These are phyloP conservation scores for Carpatolechia fugitivella DNA, from an alignment of 2,888 invertebrate genomes.

Conservation along the genomic window DNA sequence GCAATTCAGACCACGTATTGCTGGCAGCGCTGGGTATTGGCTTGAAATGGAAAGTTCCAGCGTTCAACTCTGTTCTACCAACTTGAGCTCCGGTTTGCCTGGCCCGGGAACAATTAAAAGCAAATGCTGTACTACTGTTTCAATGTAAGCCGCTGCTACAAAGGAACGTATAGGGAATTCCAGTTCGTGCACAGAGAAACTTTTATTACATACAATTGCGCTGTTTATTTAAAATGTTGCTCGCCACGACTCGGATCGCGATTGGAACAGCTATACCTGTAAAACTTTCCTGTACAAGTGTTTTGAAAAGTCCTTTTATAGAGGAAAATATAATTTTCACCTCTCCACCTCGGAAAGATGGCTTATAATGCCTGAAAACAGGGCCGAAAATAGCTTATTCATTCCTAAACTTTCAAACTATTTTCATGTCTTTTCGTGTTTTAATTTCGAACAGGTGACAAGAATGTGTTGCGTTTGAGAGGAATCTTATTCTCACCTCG, in stretches of 20 bases:
- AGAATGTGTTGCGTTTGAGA: no score
- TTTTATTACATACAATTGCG: conserved; percentile 6
- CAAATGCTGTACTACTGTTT: conserved; percentile 49
- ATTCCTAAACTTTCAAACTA: no score
- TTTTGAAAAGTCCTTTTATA: not conserved
- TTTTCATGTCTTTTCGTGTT: no score
- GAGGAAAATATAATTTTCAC: no score
- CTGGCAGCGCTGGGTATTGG: conserved; percentile 47
- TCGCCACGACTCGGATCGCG: not conserved
- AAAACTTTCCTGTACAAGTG: not conserved
- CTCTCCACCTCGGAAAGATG: not conserved
- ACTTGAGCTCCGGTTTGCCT: conserved; percentile 24
- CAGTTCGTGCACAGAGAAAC: conserved; percentile 36
- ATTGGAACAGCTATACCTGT: not conserved
- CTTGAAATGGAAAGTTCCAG: conserved; percentile 47
- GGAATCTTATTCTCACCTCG: no score
- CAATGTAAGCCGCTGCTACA: conserved; percentile 39
- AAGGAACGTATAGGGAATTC: conserved; percentile 39
- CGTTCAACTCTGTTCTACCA: no score
- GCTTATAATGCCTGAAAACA: no score
- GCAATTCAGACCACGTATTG: conserved; percentile 23
- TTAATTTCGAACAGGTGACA: no score
- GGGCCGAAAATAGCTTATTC: no score
- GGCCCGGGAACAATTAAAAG: conserved; percentile 49
- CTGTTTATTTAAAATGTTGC: conserved; percentile 12